Base-by-base conservation (phyloP, 2,888 invertebrate genomes). In the Cephus pygmeus region DNA sequence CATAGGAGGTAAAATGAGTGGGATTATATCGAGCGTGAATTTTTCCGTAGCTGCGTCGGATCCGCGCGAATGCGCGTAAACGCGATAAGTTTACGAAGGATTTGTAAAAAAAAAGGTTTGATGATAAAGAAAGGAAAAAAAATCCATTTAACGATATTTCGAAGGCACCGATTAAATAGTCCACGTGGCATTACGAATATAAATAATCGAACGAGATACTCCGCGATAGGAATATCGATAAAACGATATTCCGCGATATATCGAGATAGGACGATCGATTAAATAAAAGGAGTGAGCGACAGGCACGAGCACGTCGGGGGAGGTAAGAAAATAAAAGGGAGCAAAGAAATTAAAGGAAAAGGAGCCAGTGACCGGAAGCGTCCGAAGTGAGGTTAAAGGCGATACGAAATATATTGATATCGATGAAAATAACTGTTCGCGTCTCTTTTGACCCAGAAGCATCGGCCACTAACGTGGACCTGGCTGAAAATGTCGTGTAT, bases 401-500 rank as follows among this genome's bases (percentile, higher is more conserved):
- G 71, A 33, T 15, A n/a, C 69, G 71, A 15, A 12, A 30, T 71
- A 30, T 71, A 71, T 71, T 9, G 2, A 30, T 71, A 15, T 12
- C 71, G 31, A 71, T 71, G 12, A 71, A 33, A 71, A 31, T 71
- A 33, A 71, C 30, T 12, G 9, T 34, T 34, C 30, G 71, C 71
- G 12, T 34, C 68, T 75, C 68, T 56, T 56, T 31, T 76, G 56
- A 79, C 78, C 11, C 84, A 92, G 91, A 91, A 92, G 84, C 89
- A 92, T 86, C 89, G 92, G 85, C 92, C 93, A 86, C 92, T 94
- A 82, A 92, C 92, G 83, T 90, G 92, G 92, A 93, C 94, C 23
- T 94, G 94, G 93, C 79, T 92, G 77, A 90, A 95, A 81, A 95
- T 95, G 82, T 97, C 97, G 97, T 97, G 97, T 91, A 94, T 96